Conservation (phyloP, 2,888 invertebrate species). For the Rotaria macrura region DNA sequence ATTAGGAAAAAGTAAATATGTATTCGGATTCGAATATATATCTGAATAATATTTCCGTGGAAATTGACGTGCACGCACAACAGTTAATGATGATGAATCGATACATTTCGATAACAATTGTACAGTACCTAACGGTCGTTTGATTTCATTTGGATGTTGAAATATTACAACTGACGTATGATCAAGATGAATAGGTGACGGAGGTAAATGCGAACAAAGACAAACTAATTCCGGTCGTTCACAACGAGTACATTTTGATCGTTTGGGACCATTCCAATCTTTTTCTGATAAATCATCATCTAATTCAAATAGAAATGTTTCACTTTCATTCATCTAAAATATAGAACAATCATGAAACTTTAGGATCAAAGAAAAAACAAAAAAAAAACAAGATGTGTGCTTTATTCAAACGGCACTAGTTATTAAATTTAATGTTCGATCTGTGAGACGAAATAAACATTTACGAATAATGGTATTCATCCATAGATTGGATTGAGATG, state of each 20-base stretch:
- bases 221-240: conserved; percentile 30
- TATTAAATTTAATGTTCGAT: background rate
- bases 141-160: conserved; percentile 33
- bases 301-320: background rate
- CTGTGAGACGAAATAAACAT: background rate
- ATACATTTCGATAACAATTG: conserved; percentile 32
- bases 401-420: background rate
- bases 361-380: background rate
- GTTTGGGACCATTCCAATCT: conserved; percentile 1
- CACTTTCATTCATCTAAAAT: background rate
- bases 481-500: background rate
- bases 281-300: background rate
- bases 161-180: conserved; percentile 27
- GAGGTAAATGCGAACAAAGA: conserved; percentile 27
- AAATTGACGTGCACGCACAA: conserved; percentile 24
- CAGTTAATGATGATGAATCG: conserved; percentile 14
- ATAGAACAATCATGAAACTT: background rate
- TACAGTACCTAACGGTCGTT: conserved; percentile 29
- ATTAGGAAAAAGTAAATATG: conserved; percentile 28
- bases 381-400: background rate
- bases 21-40: conserved; percentile 26
- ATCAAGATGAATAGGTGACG: background rate
- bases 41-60: conserved; percentile 14
- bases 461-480: background rate
- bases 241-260: background rate